phyloP scores from a whole-genome alignment of 2,113 vertebrate species.

The Aplodontia rufa region DNA sequence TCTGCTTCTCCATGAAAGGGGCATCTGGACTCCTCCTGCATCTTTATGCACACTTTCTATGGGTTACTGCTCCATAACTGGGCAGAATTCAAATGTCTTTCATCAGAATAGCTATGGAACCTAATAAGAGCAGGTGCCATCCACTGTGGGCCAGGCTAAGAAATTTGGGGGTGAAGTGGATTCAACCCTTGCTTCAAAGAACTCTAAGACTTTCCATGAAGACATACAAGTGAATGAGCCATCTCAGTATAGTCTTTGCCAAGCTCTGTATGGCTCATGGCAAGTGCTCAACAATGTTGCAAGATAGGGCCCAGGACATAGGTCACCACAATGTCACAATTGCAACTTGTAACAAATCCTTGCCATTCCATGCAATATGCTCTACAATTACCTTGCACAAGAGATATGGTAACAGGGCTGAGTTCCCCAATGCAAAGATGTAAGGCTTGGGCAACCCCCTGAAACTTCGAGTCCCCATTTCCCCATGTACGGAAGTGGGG shows the following conservation, averaged over 20 bases:
- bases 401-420: rapidly evolving
- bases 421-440: not conserved
- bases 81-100: not conserved
- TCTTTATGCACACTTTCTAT: rapidly evolving
- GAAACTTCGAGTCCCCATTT: too few species aligned
- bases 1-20: not conserved
- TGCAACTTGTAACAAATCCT: not conserved
- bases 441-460: too few species aligned
- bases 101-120: not conserved
- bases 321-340: not conserved
- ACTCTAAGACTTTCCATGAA: not conserved
- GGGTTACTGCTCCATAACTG: not conserved
- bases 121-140: not conserved
- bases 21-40: not conserved
- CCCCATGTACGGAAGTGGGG: too few species aligned
- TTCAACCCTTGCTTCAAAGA: not conserved
- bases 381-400: too few species aligned
- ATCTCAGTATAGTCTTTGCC: not conserved
- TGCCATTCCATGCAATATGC: not conserved
- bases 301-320: not conserved
- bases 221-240: not conserved
- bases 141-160: not conserved
- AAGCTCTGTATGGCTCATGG: not conserved
- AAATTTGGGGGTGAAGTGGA: not conserved
- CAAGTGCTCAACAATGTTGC: not conserved